Percentiles rank a stretch among this genome's conserved stretches.
Evolutionary conservation across 2,797 vertebrate species (phyloP).

Genomic region (Cyprinodon diabolis): DNA sequence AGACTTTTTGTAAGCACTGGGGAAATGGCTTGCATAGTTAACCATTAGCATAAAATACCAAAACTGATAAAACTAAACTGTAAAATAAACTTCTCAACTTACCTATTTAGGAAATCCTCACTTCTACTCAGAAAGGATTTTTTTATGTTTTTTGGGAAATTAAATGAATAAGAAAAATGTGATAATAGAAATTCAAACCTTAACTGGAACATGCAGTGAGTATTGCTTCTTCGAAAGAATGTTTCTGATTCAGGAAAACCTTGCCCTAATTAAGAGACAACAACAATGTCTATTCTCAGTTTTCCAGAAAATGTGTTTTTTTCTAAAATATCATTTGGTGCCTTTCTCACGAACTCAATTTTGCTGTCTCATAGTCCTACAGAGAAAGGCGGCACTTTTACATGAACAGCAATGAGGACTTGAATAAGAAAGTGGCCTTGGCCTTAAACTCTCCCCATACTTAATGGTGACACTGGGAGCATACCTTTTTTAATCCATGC

Average conservation of each 20-base stretch:
- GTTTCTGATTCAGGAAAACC: too few species aligned
- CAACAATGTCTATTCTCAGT: neutral
- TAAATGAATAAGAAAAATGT: neutral
- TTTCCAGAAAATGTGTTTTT: too few species aligned
- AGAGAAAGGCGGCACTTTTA: slow-evolving; percentile 41
- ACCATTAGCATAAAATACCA: neutral
- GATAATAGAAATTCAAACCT: neutral
- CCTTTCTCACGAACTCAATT: neutral
- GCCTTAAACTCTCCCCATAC: slow-evolving; percentile 85
- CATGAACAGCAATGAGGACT: slow-evolving; percentile 1
- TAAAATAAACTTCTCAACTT: neutral
- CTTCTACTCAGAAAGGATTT: neutral
- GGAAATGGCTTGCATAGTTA: neutral
- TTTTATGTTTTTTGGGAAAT: neutral
- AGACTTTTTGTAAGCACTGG: neutral
- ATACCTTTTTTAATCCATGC: slow-evolving; percentile 80
- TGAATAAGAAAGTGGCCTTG: slow-evolving; percentile 59
- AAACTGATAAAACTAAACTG: neutral
- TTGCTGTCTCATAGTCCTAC: slow-evolving; percentile 66
- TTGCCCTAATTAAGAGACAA: neutral
- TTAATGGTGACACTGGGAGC: slow-evolving; percentile 87
- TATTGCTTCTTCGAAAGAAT: too few species aligned
- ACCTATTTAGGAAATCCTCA: neutral
- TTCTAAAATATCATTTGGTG: too few species aligned
- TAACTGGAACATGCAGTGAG: neutral